Base-by-base conservation (phyloP, 2,888 invertebrate species). In the Leucoma salicis region DNA sequence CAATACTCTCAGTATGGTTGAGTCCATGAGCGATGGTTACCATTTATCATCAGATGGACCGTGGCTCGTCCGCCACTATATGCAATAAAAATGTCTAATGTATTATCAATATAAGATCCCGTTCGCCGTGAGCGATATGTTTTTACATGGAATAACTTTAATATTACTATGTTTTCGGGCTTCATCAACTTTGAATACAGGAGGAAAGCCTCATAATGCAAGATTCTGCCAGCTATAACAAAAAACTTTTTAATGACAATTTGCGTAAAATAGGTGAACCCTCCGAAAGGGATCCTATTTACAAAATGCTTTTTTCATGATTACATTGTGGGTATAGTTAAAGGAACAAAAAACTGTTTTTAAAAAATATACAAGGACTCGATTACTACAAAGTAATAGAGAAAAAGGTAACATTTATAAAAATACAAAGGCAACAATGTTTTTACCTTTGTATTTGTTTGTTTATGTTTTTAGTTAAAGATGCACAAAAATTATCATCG, bases 191-290 rank as follows among this genome's bases (percentile, higher is more conserved):
- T 40, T 36, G 18, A 5, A 14, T 11, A 29, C n/a, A 27, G 4
- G 12, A 33, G 8, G 16, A 31, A 42, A 46, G 28, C 21, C 37
- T 16, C n/a, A 25, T 34, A 31, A 27, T 24, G 12, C 16, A 16
- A 25, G 34, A 25, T 25, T 28, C 25, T 27, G 11, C 33, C 32
- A 32, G 28, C n/a, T 7, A 10, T 21, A 28, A 38, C 43, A 55
- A 50, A 45, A 53, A 43, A 35, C 27, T 39, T 56, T 47, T 49
- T 42, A 45, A 41, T 29, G 39, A 6, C 35, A 42, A 40, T 42
- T 11, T 42, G 34, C 18, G 28, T 46, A 13, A 52, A 46, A 49
- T 37, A 42, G 37, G 37, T 42, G 11, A 42, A 28, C 40, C 46
- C 31, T 41, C 12, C 25, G 18, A 39, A 39, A 28, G 13, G 13